phyloP scores from a whole-genome alignment of 2,113 vertebrate genomes.

The Pteronura brasiliensis region DNA sequence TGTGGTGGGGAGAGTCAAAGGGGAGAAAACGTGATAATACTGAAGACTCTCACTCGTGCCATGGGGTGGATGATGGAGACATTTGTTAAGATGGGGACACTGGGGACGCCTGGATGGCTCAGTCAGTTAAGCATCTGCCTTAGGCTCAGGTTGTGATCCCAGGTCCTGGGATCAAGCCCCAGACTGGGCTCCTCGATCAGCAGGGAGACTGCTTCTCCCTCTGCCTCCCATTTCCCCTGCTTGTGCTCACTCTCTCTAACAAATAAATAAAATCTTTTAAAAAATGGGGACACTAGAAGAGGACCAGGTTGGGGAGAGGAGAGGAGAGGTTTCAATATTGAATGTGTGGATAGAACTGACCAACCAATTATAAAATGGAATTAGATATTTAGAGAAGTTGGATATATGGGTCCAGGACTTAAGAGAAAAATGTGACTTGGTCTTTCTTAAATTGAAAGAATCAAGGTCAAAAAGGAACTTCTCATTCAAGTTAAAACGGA shows the following conservation, averaged over 20 bases:
- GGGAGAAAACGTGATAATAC: background rate
- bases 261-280: background rate
- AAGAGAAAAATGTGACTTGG: background rate
- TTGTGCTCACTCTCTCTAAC: too few species aligned
- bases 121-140: background rate
- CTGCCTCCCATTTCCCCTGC: too few species aligned
- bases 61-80: background rate
- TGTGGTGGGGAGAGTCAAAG: background rate
- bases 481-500: background rate
- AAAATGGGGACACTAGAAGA: background rate
- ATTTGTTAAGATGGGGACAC: background rate
- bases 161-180: too few species aligned
- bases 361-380: background rate
- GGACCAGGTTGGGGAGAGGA: background rate
- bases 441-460: background rate
- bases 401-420: background rate
- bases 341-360: background rate
- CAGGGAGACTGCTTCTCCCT: too few species aligned
- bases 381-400: background rate
- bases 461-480: slow-evolving; percentile 20
- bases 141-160: background rate
- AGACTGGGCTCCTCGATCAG: too few species aligned
- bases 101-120: background rate
- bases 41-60: background rate
- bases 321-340: background rate